A percentile compares a stretch with the other conserved stretches of the same genome.
Conservation (phyloP, 2,888 invertebrate species). For the Coenonympha arcania region DNA sequence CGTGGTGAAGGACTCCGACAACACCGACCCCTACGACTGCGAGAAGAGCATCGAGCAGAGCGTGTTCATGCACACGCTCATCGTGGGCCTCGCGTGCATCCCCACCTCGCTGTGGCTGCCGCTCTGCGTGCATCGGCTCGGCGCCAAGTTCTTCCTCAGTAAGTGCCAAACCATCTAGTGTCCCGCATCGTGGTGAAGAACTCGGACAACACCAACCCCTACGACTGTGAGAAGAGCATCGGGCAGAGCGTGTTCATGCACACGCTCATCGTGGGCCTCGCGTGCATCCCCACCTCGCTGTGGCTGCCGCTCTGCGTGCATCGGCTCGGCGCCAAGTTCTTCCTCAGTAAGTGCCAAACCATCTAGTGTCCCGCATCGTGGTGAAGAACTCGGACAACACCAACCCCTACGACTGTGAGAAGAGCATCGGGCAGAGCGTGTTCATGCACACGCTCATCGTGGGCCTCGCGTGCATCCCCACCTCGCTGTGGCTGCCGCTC, state of each 20-base stretch:
- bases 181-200: constrained; percentile 77
- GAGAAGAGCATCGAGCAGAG: constrained; percentile 76
- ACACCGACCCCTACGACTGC: constrained; percentile 74
- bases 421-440: constrained; percentile 78
- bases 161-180: constrained; percentile 72
- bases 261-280: constrained; percentile 84
- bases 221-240: constrained; percentile 77
- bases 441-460: constrained; percentile 85
- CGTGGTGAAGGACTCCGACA: constrained; percentile 63
- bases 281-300: constrained; percentile 85
- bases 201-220: constrained; percentile 58
- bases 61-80: constrained; percentile 84
- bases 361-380: constrained; percentile 81
- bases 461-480: constrained; percentile 85
- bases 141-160: constrained; percentile 88
- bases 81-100: constrained; percentile 85
- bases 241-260: constrained; percentile 81
- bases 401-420: constrained; percentile 76
- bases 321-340: constrained; percentile 85
- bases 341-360: constrained; percentile 78
- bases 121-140: constrained; percentile 83
- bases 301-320: constrained; percentile 86
- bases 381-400: constrained; percentile 55
- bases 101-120: constrained; percentile 86
- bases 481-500: constrained; percentile 83